Evolutionary conservation across 2,797 vertebrate species (phyloP), one percentile per base, ranked within the genome.

Genomic region (Nyctibius grandis): DNA sequence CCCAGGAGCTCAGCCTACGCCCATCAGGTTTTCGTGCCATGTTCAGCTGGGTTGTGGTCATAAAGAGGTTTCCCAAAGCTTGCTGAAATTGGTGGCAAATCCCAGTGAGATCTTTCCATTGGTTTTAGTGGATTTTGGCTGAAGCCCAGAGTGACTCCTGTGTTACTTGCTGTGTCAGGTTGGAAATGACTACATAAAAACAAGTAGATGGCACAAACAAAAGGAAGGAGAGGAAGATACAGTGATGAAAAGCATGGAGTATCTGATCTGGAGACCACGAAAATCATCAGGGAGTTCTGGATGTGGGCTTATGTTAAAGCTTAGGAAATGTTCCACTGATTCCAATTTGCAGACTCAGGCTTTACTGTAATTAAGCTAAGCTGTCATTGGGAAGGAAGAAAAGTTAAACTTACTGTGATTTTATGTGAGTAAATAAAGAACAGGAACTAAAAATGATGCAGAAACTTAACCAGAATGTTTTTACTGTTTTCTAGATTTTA

Each of bases 1-100:
- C 15, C 25, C 34, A n/a, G 34, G 29, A 67, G 11, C 45, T 64
- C 40, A 33, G 34, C n/a, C 44, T 59, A 15, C 15, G 6, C 28
- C 12, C 3, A 3, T 22, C 25, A 56, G n/a, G 18, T 69, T 65
- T 45, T 33, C 1, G 1, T 9, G 5, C 15, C 13, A 1, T 25
- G 15, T 73, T 83, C 47, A 15, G 8, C 17, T 47, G 38, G 14
- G 40, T 7, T 44, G 48, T 53, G 48, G 36, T 19, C 44, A 38
- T 7, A 16, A 40, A 40, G 38, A 36, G 12, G 11, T 53, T 64
- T 42, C 36, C 28, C 14, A 60, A 70, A 85, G 18, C 26, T 78
- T 60, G 11, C 22, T 74, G 56, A 80, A 73, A 33, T 29, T 38
- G 12, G 7, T 84, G 51, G 22, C 47, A 60, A 72, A 73, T 54